Conservation (phyloP, 2,888 invertebrate species). For the Fabriciana adippe region DNA sequence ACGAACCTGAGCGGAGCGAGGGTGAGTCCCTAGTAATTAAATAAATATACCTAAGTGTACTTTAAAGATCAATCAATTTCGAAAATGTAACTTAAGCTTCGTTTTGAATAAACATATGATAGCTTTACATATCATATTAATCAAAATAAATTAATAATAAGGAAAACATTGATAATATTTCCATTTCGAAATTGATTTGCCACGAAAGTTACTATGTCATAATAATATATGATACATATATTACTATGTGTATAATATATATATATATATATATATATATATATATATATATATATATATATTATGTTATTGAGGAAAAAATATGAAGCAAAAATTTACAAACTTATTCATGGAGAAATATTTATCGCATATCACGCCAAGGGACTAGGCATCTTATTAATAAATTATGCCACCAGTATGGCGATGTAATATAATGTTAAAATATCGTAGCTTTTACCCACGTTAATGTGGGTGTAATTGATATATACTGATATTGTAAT, state of each 20-base stretch:
- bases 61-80: too few relatives aligned
- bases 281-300: too few relatives aligned
- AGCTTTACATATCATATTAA: neutral
- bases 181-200: conserved; percentile 16
- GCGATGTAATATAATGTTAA: neutral
- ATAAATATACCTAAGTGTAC: too few relatives aligned
- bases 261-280: too few relatives aligned
- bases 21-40: too few relatives aligned
- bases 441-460: neutral
- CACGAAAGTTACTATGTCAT: too few relatives aligned
- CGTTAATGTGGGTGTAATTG: too few relatives aligned
- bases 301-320: conserved; percentile 23
- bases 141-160: conserved; percentile 14
- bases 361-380: conserved; percentile 27
- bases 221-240: too few relatives aligned
- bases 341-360: conserved; percentile 32
- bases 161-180: conserved; percentile 16
- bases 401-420: neutral
- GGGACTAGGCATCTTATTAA: conserved; percentile 18
- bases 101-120: neutral
- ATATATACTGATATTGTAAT: too few relatives aligned
- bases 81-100: neutral
- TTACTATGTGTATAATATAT: too few relatives aligned
- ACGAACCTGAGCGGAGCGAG: too few relatives aligned
- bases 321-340: conserved; percentile 22